Evolutionary conservation across 2,113 vertebrate species (phyloP).

Genomic region (Tympanuchus pallidicinctus): DNA sequence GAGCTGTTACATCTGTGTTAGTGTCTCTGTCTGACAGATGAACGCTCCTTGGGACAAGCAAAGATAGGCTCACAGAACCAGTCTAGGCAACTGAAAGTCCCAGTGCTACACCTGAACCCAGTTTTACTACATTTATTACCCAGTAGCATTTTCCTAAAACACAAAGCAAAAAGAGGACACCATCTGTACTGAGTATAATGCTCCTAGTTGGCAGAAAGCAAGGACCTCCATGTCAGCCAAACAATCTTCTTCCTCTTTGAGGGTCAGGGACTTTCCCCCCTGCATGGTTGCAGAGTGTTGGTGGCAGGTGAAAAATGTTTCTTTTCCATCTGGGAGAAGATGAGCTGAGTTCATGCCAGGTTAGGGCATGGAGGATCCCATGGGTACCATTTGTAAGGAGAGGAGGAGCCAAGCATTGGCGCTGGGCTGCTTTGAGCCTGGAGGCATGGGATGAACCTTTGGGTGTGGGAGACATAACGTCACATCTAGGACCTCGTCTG

Average conservation of each 20-base stretch:
- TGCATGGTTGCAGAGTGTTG: rapidly evolving
- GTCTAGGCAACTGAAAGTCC: neutral
- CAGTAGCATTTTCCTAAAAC: neutral
- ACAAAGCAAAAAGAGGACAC: neutral
- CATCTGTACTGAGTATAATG: neutral
- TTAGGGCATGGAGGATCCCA: neutral
- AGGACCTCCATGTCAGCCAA: neutral
- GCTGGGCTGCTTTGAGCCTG: neutral
- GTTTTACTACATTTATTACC: neutral
- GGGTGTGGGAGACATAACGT: neutral
- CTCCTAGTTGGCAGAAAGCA: neutral
- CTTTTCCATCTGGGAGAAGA: neutral
- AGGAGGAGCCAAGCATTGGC: neutral
- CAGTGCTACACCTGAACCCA: neutral
- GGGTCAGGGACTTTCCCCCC: neutral
- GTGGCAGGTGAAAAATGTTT: neutral
- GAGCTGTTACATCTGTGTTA: neutral
- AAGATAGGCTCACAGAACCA: neutral
- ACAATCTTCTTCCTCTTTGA: neutral
- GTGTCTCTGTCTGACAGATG: neutral
- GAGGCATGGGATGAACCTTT: neutral
- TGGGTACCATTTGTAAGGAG: rapidly evolving
- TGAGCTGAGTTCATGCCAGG: neutral
- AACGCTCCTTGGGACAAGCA: neutral
- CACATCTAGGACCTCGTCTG: neutral